Evolutionary conservation across 2,888 invertebrate species (phyloP), one percentile per base, ranked within the genome.

Genomic region (Sarcophaga rosellei): DNA sequence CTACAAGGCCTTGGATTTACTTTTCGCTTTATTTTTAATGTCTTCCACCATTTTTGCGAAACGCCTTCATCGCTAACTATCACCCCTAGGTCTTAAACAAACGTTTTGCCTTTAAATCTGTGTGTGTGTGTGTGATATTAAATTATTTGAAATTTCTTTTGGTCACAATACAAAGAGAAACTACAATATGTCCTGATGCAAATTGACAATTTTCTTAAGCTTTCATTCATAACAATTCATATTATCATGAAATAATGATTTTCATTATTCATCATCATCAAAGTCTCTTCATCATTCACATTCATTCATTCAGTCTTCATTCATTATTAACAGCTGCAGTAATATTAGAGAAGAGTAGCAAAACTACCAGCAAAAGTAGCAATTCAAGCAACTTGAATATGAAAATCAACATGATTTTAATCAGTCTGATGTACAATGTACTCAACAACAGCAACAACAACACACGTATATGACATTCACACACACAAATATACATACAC

Each of bases 351-450:
- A 35, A 10, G 8, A 53, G 12, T 53, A 17, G 12, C 53, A 15
- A 12, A 12, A 53, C 53, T 15, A 53, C 15, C 17, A 53, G 15
- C 53, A 53, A 17, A 17, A 53, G 53, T 53, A 53, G 17, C 53
- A 53, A 12, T 53, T 53, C 53, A 53, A 53, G 17, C 17, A 15
- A 15, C 17, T 15, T 53, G 35, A 53, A 17, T 53, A 53, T 53
- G 53, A 66, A 76, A 75, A 20, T 65, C 59, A 78, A 65, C 57
- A 20, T 68, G 15, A 68, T 61, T 62, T 62, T 15, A 68, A 53
- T 47, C 47, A 74, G 6, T 47, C 17, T 81, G 53, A 53, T 81
- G 47, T 68, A 12, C 45, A 23, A 65, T 80, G 23, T 12, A 20
- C 11, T 21, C 35, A 35, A 35, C 35, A 35, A 35, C 35, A 35